Percentiles rank a stretch among this genome's conserved stretches.
These are phyloP conservation scores for Crotalus horridus DNA, from an alignment of 2,113 vertebrate genomes.

Conservation along the genomic window DNA sequence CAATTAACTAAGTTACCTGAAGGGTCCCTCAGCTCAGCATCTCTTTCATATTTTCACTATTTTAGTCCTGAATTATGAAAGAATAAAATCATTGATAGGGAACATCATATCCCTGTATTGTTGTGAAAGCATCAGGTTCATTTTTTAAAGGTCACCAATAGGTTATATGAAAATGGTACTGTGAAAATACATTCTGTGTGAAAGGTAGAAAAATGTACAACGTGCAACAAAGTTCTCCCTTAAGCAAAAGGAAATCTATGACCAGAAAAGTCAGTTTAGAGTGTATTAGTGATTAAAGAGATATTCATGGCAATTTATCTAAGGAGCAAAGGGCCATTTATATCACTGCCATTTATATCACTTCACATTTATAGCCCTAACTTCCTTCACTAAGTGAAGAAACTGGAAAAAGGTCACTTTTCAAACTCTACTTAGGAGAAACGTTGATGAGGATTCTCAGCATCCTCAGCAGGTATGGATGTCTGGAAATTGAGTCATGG, in stretches of 20 bases:
- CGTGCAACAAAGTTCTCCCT: neutral
- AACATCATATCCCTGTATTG: conserved; percentile 18
- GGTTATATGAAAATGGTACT: neutral
- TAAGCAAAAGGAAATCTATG: conserved; percentile 17
- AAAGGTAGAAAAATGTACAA: conserved; percentile 8
- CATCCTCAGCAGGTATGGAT: neutral
- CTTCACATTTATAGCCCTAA: neutral
- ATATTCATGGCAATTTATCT: neutral
- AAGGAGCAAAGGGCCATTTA: neutral
- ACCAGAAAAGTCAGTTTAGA: neutral
- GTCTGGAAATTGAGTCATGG: neutral
- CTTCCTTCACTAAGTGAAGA: neutral
- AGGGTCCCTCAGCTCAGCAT: conserved; percentile 44
- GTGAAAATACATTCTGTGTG: neutral
- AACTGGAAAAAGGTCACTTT: neutral
- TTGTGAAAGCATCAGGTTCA: neutral
- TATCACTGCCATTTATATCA: neutral
- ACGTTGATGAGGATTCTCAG: neutral
- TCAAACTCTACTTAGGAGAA: neutral
- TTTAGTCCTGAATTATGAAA: conserved; percentile 31
- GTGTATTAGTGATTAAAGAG: conserved; percentile 2
- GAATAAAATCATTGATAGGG: conserved; percentile 3
- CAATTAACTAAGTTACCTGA: conserved; percentile 67
- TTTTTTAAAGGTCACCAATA: neutral
- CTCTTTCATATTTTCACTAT: conserved; percentile 47